Evolutionary conservation across 2,113 vertebrate genomes (phyloP), one percentile per base, ranked within the genome.

Genomic region (Aptenodytes forsteri): DNA sequence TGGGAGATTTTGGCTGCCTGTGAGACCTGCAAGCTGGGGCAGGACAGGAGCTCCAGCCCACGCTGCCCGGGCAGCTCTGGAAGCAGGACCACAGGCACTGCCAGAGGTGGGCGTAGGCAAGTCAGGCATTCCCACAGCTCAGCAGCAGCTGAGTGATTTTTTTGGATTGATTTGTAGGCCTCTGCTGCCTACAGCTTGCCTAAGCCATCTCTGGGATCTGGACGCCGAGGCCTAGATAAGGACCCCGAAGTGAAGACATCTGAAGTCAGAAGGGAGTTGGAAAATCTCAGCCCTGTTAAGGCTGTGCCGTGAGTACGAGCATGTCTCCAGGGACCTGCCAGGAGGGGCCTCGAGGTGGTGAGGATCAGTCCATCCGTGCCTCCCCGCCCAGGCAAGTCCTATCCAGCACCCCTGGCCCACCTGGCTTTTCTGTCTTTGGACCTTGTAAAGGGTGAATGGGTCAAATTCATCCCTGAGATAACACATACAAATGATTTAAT

Each of bases 21-120:
- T 66, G 47, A 61, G 27, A 42, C 42, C 49, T n/a, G 42, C 0
- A 4, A 70, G 36, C 20, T 72, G 84, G 36, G 34, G 15, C 36
- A 70, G 50, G 44, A 32, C 61, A 26, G 23, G 71, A 83, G 9
- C 12, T 89, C 9, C 66, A 64, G 52, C 6, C 27, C 0, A 0
- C 0, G 1, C 30, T 73, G 36, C 54, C 20, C 0, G 0, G 49
- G 11, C 25, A 18, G 7, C 52, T 54, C 47, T 73, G 49, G 49
- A 56, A 84, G 34, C 22, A 47, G 65, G 29, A 42, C 29, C 40
- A 27, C 5, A 16, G 6, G n/a, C 40, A 18, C 32, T 67, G 44
- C 23, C 19, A 42, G 36, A 23, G 8, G 25, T 59, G 47, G 56
- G 32, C 3, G 3, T 14, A 50, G 30, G 20, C 38, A 81, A 46